A percentile compares a stretch with the other conserved stretches of the same genome.
These are phyloP conservation scores for Mizuhopecten yessoensis DNA, from an alignment of 1,140 invertebrate genomes.

Conservation along the genomic window DNA sequence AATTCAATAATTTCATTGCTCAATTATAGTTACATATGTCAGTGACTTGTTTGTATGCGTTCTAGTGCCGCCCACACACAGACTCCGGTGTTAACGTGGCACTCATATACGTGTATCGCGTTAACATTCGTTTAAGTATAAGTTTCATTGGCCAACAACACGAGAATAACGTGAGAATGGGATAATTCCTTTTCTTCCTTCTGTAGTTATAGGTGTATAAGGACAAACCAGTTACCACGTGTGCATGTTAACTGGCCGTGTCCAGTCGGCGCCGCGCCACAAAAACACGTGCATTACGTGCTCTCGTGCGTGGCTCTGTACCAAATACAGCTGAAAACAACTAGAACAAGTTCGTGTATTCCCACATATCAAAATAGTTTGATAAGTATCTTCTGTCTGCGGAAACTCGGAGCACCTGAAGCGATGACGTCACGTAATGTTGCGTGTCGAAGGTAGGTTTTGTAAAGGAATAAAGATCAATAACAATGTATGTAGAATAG, in stretches of 20 bases:
- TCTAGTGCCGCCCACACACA: not conserved
- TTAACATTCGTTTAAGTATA: not conserved
- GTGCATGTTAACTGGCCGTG: slow-evolving; percentile 10
- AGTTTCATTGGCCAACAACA: not conserved
- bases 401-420: slow-evolving; percentile 31
- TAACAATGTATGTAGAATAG: slow-evolving; percentile 8
- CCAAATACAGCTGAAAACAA: not conserved
- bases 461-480: not conserved
- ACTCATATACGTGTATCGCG: not conserved
- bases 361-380: slow-evolving; percentile 39
- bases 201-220: not conserved
- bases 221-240: not conserved
- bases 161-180: not conserved
- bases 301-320: slow-evolving; percentile 15
- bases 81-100: not conserved
- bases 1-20: too few species aligned
- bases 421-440: slow-evolving; percentile 23
- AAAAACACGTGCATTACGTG: slow-evolving; percentile 19
- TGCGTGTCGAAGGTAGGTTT: not conserved
- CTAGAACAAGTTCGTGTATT: not conserved
- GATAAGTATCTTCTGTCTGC: slow-evolving; percentile 38
- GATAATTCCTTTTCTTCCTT: not conserved
- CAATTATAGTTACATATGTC: too few species aligned
- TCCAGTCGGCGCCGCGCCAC: slow-evolving; percentile 28
- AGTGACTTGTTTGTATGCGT: too few species aligned